Evolutionary conservation across 2,113 vertebrate genomes (phyloP).

Genomic region (Piliocolobus tephrosceles): DNA sequence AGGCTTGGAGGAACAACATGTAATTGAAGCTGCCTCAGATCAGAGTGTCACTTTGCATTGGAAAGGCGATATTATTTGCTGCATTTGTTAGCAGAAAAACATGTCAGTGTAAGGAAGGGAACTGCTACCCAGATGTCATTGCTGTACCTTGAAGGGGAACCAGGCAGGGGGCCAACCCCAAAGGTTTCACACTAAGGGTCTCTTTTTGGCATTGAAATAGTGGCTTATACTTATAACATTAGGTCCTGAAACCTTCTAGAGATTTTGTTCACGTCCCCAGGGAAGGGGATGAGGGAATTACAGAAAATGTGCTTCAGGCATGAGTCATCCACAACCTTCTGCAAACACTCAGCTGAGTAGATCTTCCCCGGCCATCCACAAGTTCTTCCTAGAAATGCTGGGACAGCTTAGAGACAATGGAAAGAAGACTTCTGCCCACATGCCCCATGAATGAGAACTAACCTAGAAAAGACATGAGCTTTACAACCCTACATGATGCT

Average conservation of each 20-base stretch:
- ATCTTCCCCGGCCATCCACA: not conserved
- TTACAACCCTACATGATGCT: not conserved
- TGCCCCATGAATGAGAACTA: not conserved
- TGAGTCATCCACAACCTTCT: not conserved
- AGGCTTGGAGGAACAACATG: not conserved
- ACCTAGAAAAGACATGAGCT: not conserved
- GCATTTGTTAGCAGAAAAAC: not conserved
- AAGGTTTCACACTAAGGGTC: not conserved
- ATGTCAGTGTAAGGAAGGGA: not conserved
- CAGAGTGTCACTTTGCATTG: not conserved
- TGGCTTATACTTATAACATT: not conserved
- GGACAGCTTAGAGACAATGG: not conserved
- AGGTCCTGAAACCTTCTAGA: not conserved
- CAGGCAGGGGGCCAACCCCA: not conserved
- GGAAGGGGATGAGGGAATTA: not conserved
- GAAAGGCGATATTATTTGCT: not conserved
- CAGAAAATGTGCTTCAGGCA: not conserved
- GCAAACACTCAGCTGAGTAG: not conserved
- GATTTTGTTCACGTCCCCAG: not conserved
- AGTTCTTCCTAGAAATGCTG: slow-evolving; percentile 6
- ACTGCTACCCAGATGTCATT: not conserved
- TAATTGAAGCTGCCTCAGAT: not conserved
- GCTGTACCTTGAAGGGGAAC: not conserved
- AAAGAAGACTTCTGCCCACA: not conserved
- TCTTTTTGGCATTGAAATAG: not conserved